A percentile compares a stretch with the other conserved stretches of the same genome.
Conservation (phyloP, 2,888 invertebrate species). For the Plutella xylostella region DNA sequence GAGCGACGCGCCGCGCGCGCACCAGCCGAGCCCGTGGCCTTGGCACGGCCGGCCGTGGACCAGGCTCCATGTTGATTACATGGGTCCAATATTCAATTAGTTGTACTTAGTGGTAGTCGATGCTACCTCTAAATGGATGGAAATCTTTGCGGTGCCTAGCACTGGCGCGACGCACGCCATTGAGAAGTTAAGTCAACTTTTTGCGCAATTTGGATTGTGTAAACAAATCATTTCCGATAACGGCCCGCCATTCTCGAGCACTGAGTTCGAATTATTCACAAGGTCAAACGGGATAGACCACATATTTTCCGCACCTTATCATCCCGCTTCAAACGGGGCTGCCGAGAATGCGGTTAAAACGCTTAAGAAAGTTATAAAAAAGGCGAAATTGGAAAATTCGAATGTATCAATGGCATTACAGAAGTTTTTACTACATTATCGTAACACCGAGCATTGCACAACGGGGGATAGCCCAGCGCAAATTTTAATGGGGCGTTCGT, state of each 20-base stretch:
- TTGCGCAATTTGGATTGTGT: background rate
- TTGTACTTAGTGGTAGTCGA: background rate
- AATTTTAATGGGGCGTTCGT: background rate
- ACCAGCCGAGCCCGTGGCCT: background rate
- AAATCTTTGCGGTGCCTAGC: background rate
- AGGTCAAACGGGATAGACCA: background rate
- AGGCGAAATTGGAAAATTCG: background rate
- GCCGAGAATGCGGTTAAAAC: background rate
- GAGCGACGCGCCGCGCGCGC: background rate
- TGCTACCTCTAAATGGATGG: constrained; percentile 1
- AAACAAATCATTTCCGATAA: background rate
- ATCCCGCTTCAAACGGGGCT: background rate
- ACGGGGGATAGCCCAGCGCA: background rate
- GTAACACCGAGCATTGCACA: background rate
- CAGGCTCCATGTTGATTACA: background rate
- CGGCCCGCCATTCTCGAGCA: background rate
- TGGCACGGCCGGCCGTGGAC: background rate
- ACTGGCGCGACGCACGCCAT: background rate
- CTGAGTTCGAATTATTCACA: background rate
- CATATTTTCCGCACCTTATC: background rate
- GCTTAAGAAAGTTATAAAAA: background rate
- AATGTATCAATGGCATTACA: too few relatives aligned
- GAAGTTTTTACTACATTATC: too few relatives aligned
- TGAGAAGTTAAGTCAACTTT: background rate
- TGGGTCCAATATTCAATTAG: background rate